A percentile compares a stretch with the other conserved stretches of the same genome.
Conservation (phyloP, 2,797 vertebrate species). For the Falco cherrug region DNA sequence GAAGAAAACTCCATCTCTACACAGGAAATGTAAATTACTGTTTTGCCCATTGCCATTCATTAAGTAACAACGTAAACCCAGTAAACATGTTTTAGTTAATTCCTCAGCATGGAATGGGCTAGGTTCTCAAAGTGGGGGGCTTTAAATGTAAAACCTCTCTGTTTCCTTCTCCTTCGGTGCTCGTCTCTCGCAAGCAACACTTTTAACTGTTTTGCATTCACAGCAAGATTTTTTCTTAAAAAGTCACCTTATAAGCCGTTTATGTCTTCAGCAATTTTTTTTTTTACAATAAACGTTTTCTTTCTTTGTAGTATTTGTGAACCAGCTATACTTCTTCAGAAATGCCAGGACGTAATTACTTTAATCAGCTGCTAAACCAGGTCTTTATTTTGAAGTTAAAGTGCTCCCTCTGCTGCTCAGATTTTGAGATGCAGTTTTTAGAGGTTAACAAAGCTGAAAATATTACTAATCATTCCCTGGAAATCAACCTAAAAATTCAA, state of each 20-base stretch:
- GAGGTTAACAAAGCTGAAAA: neutral
- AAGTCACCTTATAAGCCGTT: neutral
- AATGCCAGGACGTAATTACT: constrained; percentile 69
- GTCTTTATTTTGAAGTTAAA: constrained; percentile 75
- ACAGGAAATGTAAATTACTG: neutral
- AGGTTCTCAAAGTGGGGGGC: neutral
- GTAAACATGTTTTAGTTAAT: neutral
- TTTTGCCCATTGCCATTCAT: neutral
- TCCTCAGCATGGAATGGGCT: neutral
- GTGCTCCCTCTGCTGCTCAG: constrained; percentile 86
- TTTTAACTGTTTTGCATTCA: neutral
- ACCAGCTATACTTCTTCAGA: constrained; percentile 66
- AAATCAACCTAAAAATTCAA: neutral
- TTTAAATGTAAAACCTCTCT: constrained; percentile 24
- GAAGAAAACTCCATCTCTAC: neutral
- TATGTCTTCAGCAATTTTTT: constrained; percentile 38
- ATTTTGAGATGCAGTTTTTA: constrained; percentile 25
- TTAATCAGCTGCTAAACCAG: constrained; percentile 52
- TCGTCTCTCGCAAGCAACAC: neutral
- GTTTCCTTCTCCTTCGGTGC: neutral
- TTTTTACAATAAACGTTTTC: constrained; percentile 37
- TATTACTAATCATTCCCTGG: neutral
- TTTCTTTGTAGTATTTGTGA: constrained; percentile 58
- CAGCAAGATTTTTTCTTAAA: neutral
- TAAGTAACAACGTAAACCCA: neutral